A percentile compares a stretch with the other conserved stretches of the same genome.
phyloP scores from a whole-genome alignment of 2,113 vertebrate genomes.

The Xyrauchen texanus region DNA sequence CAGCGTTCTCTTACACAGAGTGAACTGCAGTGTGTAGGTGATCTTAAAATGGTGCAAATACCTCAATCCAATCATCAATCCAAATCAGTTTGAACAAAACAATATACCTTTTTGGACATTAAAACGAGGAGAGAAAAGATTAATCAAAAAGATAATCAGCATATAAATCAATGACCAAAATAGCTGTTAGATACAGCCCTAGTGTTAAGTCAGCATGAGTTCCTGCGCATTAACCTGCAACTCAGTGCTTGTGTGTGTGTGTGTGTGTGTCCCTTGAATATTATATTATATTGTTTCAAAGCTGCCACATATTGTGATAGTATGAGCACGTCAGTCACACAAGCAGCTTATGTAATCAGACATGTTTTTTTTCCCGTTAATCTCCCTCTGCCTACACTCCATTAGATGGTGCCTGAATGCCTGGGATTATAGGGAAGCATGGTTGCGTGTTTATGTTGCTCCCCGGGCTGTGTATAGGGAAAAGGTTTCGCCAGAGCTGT shows the following conservation, averaged over 20 bases:
- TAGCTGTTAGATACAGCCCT: too few species aligned
- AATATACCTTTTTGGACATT: too few species aligned
- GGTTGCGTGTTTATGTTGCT: constrained; percentile 53
- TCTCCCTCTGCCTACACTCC: constrained; percentile 46
- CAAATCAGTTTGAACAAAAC: too few species aligned
- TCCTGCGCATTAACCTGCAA: constrained; percentile 4
- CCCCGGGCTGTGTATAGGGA: constrained; percentile 29
- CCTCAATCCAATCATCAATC: too few species aligned
- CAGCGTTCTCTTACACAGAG: too few species aligned
- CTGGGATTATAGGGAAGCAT: constrained; percentile 54
- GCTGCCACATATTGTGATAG: constrained; percentile 31
- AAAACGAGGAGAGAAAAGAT: too few species aligned
- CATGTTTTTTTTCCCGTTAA: constrained; percentile 30
- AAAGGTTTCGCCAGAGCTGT: constrained; percentile 23
- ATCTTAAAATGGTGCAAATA: too few species aligned
- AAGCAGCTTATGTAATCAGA: constrained; percentile 38
- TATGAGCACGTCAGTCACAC: constrained; percentile 33
- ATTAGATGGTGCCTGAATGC: constrained; percentile 55
- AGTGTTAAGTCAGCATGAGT: not conserved
- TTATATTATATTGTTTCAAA: constrained; percentile 37
- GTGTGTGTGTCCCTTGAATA: constrained; percentile 34
- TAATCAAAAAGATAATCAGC: too few species aligned
- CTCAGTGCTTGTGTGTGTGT: constrained; percentile 34
- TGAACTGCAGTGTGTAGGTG: too few species aligned
- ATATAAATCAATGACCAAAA: too few species aligned